Base-by-base conservation (phyloP, 2,888 invertebrate species). In the Dasysyrphus albostriatus region DNA sequence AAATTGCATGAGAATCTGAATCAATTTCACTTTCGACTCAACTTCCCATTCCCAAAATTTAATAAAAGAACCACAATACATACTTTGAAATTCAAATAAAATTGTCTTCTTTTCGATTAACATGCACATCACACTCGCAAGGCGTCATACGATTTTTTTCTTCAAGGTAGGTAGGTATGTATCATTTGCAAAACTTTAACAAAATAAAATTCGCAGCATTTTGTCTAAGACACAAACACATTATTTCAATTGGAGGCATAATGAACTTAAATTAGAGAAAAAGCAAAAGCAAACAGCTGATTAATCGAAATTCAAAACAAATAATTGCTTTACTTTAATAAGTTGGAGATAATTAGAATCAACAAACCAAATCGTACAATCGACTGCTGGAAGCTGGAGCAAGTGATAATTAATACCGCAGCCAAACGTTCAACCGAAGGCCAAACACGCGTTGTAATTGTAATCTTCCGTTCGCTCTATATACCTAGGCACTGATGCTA, bases 321-420 rank as follows among this genome's bases (percentile, higher is more conserved):
- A 87, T 87, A 87, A 79, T 87, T 87, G 56, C 34, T 87, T 76
- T 75, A 67, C 47, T 72, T 83, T 69, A 39, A 67, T 39, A 74
- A 51, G 56, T 75, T 79, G 34, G 34, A 59, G 87, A 87, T 87
- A 87, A 83, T 87, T 70, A 49, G 74, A 87, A 75, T 51, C 78
- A 87, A 83, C 78, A 87, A 37, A 49, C 29, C 37, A n/a, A 34
- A 49, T 49, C 49, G 47, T 4, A 37, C 19, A 29, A 29, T 8
- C 32, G 14, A 61, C 9, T 37, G 54, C 39, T 69, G 51, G 58
- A 24, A 61, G 47, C 54, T 73, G 58, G 49, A 32, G 58, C 24
- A 4, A 34, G 65, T 74, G 73, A 78, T 87, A 87, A 82, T 78
- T 82, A 82, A 82, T 65, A 58, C 58, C 7, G n/a, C 56, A 67